Evolutionary conservation across 2,113 vertebrate genomes (phyloP), one percentile per base, ranked within the genome.

Genomic region (Procavia capensis): DNA sequence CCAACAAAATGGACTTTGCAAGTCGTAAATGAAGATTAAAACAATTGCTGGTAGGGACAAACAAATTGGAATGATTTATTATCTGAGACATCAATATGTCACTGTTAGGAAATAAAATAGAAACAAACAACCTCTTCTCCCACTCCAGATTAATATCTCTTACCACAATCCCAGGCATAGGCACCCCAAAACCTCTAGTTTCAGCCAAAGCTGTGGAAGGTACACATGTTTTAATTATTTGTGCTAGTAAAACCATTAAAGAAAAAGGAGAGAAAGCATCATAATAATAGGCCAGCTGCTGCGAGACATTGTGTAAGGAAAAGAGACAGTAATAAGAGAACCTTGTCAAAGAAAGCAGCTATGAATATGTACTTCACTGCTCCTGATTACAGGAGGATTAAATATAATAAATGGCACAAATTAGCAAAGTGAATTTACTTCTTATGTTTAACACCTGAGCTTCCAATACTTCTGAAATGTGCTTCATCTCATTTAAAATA

Each of bases 21-120:
- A 99, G 98, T 98, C 97, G 63, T 98, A 98, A 99, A 99, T 99
- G 98, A 99, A 99, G 98, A 99, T 99, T 99, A 99, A 99, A 98
- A 98, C 98, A 98, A 97, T 98, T 98, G 98, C 99, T 99, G 98
- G 97, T 97, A 98, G 98, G 97, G 97, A 98, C 97, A 98, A 98
- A 98, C 98, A 99, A 99, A 99, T 99, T 98, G 98, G 97, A 98
- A 98, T 99, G 98, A 99, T 99, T 99, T 99, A 98, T 99, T 99
- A 98, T 98, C 97, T 10, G 63, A 98, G 98, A 97, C 98, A 99
- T 99, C 98, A 98, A 98, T 98, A 98, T 98, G 98, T 99, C 98
- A 98, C 96, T 98, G 97, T 98, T 98, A 96, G 97, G 97, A 98
- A 98, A 98, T 97, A 98, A 98, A 98, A 98, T 93, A 97, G 95